Conservation (phyloP, 2,797 vertebrate species). For the Halcyon chelicuti region DNA sequence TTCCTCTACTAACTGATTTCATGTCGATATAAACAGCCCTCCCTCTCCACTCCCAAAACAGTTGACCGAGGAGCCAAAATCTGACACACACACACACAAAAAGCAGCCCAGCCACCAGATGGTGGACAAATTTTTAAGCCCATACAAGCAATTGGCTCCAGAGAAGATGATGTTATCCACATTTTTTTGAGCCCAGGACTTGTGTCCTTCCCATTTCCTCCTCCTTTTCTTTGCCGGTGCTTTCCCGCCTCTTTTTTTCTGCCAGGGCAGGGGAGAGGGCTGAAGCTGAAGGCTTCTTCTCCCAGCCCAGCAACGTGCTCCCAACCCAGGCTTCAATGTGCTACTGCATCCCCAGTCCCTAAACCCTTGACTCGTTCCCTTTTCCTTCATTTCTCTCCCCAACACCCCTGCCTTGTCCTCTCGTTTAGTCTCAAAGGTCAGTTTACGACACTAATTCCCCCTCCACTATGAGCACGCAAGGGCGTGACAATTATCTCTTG, state of each 20-base stretch:
- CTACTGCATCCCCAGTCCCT: background rate
- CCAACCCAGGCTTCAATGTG: background rate
- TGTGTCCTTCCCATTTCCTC: background rate
- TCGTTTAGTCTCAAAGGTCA: background rate
- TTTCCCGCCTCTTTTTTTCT: background rate
- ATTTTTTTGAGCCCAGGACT: background rate
- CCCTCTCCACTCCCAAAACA: background rate
- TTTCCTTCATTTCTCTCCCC: background rate
- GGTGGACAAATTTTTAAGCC: background rate
- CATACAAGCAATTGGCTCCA: background rate
- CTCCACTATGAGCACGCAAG: background rate
- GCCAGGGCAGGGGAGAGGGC: background rate
- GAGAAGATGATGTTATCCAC: background rate
- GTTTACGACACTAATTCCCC: background rate
- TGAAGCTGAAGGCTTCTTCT: background rate
- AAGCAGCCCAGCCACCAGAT: background rate
- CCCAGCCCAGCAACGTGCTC: background rate
- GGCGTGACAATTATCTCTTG: slow-evolving; percentile 12
- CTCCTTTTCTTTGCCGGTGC: background rate
- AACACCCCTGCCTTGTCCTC: background rate
- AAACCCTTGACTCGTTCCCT: accelerated
- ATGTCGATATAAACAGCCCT: accelerated
- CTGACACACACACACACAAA: background rate
- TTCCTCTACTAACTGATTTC: background rate
- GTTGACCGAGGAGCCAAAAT: background rate